Evolutionary conservation across 2,113 vertebrate species (phyloP).

Genomic region (Semicossyphus pulcher): DNA sequence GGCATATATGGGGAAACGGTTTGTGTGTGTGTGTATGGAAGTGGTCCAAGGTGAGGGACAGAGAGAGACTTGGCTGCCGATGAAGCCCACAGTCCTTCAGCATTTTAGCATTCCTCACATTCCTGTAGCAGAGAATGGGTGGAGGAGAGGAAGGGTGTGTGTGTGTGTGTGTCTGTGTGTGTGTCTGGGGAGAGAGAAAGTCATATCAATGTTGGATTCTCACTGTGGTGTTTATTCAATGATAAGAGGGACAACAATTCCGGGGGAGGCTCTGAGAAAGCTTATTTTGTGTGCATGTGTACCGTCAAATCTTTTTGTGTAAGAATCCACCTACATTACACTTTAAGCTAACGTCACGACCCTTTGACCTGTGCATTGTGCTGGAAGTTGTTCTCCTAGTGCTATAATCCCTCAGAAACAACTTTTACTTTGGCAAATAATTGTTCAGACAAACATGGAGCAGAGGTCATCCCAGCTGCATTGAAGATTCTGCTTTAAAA

Average conservation of each 20-base stretch:
- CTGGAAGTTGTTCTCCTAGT: conserved; percentile 11
- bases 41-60: conserved; percentile 10
- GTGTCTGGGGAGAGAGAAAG: conserved; percentile 9
- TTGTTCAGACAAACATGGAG: neutral
- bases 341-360: neutral
- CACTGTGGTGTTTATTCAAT: conserved; percentile 32
- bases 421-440: neutral
- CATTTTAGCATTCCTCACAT: conserved; percentile 73
- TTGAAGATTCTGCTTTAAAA: too few relatives aligned
- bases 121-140: conserved; percentile 56
- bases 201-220: conserved; percentile 19
- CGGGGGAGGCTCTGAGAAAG: neutral
- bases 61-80: conserved; percentile 28
- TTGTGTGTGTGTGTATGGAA: neutral
- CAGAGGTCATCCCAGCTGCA: neutral
- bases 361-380: conserved; percentile 11
- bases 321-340: neutral
- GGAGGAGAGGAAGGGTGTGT: conserved; percentile 55
- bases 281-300: conserved; percentile 11
- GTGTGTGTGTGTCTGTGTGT: neutral
- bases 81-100: conserved; percentile 36
- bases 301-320: conserved; percentile 16
- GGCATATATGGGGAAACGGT: neutral
- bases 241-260: conserved; percentile 28
- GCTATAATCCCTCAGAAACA: neutral